phyloP scores from a whole-genome alignment of 2,888 invertebrate genomes.

The Agrenia bidenticulata region DNA sequence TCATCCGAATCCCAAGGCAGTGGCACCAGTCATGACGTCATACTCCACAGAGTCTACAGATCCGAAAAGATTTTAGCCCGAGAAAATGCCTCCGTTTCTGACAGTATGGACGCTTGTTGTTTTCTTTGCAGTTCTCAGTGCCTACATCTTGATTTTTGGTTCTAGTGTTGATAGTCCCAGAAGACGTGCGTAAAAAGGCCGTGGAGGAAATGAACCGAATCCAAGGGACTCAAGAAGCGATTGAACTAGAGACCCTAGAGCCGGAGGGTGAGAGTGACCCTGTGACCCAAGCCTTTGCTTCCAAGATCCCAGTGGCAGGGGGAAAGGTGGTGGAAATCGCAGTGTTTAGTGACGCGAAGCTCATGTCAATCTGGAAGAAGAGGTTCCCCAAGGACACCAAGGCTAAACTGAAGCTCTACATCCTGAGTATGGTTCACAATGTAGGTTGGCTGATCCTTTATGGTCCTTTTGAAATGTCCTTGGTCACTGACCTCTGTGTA shows the following conservation, averaged over 20 bases:
- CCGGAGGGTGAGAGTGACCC: not conserved
- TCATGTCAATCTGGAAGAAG: constrained; percentile 20
- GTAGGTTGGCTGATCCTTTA: too few relatives aligned
- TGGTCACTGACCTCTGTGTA: too few relatives aligned
- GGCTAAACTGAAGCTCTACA: constrained; percentile 28
- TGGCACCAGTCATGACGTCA: too few relatives aligned
- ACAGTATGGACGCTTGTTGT: too few relatives aligned
- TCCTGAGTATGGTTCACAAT: constrained; percentile 34
- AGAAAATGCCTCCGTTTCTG: too few relatives aligned
- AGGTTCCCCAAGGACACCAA: constrained; percentile 26
- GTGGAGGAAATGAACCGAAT: not conserved
- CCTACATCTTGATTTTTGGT: too few relatives aligned
- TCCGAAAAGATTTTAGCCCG: not conserved
- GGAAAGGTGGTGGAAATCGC: constrained; percentile 36
- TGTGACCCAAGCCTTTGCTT: too few relatives aligned
- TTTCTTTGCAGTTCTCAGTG: too few relatives aligned
- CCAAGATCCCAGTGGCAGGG: too few relatives aligned
- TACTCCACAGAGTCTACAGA: not conserved
- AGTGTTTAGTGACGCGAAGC: constrained; percentile 33
- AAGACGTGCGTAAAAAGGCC: not conserved
- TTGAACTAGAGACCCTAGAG: not conserved
- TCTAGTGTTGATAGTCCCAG: too few relatives aligned
- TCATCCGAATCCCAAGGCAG: not conserved
- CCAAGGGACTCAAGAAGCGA: constrained; percentile 9
- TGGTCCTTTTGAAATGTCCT: too few relatives aligned